Evolutionary conservation across 2,113 vertebrate genomes (phyloP), one percentile per base, ranked within the genome.

Genomic region (Marmota flaviventris): DNA sequence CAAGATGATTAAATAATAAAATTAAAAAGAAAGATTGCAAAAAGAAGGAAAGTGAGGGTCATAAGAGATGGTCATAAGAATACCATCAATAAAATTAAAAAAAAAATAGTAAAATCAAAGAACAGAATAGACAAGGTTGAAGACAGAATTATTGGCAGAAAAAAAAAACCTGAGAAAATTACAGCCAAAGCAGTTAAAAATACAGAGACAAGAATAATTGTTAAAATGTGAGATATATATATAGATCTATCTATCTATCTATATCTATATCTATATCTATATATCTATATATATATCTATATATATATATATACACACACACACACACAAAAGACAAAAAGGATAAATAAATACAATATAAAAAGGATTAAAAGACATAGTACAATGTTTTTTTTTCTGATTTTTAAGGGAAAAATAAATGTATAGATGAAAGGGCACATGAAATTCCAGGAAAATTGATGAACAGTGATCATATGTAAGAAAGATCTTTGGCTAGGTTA

Each of bases 151-250:
- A 63, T 22, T 88, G 29, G 10, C 34, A 42, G 69, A 27, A 86
- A 95, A 95, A 89, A 24, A 93, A 45, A 45, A 45, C 42, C 39
- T 85, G 48, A 82, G 69, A 94, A 85, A 88, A 79, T 65, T 51
- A 85, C 32, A 93, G 63, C 37, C 12, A 85, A 91, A 65, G 11
- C 5, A 67, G 4, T 79, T 67, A 69, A 91, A 85, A 73, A 42
- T 76, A 45, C 12, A 76, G 42, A 76, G 42, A 75, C 37, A 34
- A 69, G 14, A 81, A 51, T 5, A 89, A 85, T 73, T 67, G 69
- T 48, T 81, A 76, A 89, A 93, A 84, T 24, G 14, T 22, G 84
- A 70, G n/a, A 53, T 24, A 18, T 70, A 69, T n/a, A n/a, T n/a
- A n/a, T n/a, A n/a, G n/a, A n/a, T n/a, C n/a, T n/a, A n/a, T n/a